Percentiles rank a stretch among this genome's conserved stretches.
Conservation (phyloP, 2,888 invertebrate species). For the Drymonia ruficornis region DNA sequence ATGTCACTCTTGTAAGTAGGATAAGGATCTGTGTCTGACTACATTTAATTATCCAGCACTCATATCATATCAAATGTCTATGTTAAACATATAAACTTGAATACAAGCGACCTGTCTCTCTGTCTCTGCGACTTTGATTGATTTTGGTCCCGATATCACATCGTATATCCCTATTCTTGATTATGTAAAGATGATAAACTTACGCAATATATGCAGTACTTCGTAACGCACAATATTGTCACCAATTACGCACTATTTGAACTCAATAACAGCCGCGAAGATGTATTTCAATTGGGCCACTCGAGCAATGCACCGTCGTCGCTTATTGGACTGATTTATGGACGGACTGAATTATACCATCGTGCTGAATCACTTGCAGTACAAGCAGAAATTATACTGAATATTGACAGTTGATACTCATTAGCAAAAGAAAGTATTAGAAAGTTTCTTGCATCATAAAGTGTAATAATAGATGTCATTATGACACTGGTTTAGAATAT, state of each 20-base stretch:
- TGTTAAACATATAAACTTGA: too few relatives aligned
- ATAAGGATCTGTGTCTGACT: too few relatives aligned
- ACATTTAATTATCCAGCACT: too few relatives aligned
- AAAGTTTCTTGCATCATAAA: not conserved
- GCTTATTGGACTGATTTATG: slow-evolving; percentile 9
- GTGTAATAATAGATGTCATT: not conserved
- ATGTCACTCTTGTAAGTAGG: too few relatives aligned
- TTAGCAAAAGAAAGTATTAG: not conserved
- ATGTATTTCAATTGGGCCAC: slow-evolving; percentile 18
- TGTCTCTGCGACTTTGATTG: too few relatives aligned
- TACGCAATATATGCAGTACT: not conserved
- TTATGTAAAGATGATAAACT: too few relatives aligned
- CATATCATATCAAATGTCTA: too few relatives aligned
- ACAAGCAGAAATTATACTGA: not conserved
- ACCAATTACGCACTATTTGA: slow-evolving; percentile 12
- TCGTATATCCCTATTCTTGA: too few relatives aligned
- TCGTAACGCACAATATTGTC: not conserved
- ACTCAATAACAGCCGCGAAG: slow-evolving; percentile 24
- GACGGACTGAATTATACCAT: not conserved
- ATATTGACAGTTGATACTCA: too few relatives aligned
- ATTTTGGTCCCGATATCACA: too few relatives aligned
- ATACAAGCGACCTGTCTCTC: too few relatives aligned
- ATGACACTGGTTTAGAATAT: not conserved
- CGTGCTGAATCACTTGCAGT: not conserved
- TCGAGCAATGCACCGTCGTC: slow-evolving; percentile 15